Conservation (phyloP, 2,888 invertebrate species). For the Strigamia transsilvanica region DNA sequence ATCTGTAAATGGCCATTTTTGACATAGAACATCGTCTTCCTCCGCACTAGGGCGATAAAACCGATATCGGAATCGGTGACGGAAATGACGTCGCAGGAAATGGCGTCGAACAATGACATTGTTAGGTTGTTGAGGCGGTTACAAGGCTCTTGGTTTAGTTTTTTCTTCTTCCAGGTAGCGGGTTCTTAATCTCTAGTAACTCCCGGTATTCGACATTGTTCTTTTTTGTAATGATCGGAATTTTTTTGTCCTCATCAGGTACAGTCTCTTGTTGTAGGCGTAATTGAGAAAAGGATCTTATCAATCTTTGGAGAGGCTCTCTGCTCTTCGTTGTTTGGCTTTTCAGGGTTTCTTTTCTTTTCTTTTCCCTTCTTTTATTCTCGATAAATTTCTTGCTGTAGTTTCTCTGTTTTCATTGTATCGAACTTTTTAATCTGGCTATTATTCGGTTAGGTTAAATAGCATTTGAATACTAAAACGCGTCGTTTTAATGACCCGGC, state of each 20-base stretch:
- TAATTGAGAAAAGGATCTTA: constrained; percentile 40
- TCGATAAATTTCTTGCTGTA: background rate
- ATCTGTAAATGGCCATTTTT: too few species aligned
- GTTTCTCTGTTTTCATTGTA: background rate
- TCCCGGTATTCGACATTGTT: background rate
- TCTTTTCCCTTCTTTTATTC: background rate
- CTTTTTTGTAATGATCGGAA: background rate
- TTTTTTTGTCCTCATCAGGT: background rate
- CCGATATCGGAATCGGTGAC: too few species aligned
- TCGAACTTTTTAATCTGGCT: constrained; percentile 13
- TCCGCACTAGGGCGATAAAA: too few species aligned
- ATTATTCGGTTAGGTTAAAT: background rate
- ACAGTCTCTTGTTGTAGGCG: background rate
- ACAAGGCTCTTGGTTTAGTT: too few species aligned
- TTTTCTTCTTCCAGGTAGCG: too few species aligned
- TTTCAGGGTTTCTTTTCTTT: background rate
- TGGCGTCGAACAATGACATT: too few species aligned
- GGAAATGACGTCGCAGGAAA: too few species aligned
- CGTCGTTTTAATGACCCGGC: background rate
- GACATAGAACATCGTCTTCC: too few species aligned
- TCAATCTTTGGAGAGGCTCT: background rate
- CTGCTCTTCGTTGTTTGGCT: background rate
- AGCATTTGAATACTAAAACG: constrained; percentile 23
- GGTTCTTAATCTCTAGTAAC: background rate
- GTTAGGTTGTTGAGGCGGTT: too few species aligned